These are phyloP conservation scores for Microtus montanus DNA, from an alignment of 2,113 vertebrate genomes.

Conservation along the genomic window DNA sequence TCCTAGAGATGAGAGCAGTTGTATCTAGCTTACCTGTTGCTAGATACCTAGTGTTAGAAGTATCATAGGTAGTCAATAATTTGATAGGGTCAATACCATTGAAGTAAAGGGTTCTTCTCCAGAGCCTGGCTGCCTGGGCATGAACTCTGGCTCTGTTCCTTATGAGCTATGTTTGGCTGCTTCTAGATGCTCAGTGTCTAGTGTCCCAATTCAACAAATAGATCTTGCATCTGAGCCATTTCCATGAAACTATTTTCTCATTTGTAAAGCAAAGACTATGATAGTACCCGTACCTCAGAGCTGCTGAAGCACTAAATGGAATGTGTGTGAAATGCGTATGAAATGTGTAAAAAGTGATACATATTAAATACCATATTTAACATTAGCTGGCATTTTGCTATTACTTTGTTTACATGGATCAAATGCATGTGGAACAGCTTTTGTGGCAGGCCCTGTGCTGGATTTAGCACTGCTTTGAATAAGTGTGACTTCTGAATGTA, in stretches of 20 bases:
- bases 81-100: not conserved
- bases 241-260: not conserved
- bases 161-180: not conserved
- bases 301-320: slow-evolving; percentile 15
- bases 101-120: not conserved
- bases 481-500: not conserved
- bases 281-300: not conserved
- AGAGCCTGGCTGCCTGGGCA: too few species aligned
- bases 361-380: not conserved
- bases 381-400: not conserved
- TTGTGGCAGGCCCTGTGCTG: not conserved
- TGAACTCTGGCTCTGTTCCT: not conserved
- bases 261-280: slow-evolving; percentile 9
- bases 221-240: not conserved
- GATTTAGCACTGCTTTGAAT: not conserved
- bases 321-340: not conserved
- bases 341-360: not conserved
- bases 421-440: not conserved
- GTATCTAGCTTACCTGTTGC: not conserved
- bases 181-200: not conserved
- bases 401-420: slow-evolving; percentile 42
- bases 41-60: not conserved
- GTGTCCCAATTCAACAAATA: not conserved
- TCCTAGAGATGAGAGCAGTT: not conserved
- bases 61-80: not conserved